phyloP scores from a whole-genome alignment of 2,113 vertebrate species.

The Nettapus auritus region DNA sequence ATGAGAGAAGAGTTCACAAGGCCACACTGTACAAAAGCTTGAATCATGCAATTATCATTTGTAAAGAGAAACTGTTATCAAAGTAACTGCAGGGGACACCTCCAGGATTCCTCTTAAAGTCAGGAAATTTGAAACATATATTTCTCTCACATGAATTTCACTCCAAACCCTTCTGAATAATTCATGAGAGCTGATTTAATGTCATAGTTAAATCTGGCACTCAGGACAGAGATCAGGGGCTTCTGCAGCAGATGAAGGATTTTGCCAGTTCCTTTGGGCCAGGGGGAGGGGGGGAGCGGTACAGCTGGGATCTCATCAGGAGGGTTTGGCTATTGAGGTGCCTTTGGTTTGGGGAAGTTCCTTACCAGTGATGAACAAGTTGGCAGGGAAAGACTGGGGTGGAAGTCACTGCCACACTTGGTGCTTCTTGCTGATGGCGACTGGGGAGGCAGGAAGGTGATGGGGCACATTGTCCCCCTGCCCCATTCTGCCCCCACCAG shows the following conservation, averaged over 20 bases:
- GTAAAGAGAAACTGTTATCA: constrained; percentile 68
- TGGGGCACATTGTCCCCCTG: rapidly evolving
- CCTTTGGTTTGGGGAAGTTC: background rate
- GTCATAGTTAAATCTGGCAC: constrained; percentile 34
- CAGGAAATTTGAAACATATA: constrained; percentile 64
- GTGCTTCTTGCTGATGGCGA: background rate
- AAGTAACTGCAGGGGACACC: constrained; percentile 63
- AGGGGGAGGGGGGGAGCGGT: background rate
- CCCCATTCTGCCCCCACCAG: background rate
- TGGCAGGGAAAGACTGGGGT: background rate
- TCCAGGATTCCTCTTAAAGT: constrained; percentile 58
- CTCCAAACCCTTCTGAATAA: constrained; percentile 67
- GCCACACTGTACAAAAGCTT: constrained; percentile 1
- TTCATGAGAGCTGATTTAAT: constrained; percentile 67
- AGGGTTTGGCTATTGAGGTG: background rate
- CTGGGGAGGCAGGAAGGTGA: background rate
- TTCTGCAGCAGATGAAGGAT: background rate
- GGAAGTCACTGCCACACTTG: rapidly evolving
- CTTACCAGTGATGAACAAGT: rapidly evolving
- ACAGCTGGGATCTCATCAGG: background rate
- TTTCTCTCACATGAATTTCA: constrained; percentile 28
- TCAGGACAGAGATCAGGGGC: background rate
- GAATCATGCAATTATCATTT: constrained; percentile 48
- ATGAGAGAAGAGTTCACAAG: constrained; percentile 22
- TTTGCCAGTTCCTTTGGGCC: background rate